These are phyloP conservation scores for Diloba caeruleocephala DNA, from an alignment of 2,888 invertebrate genomes.

Conservation along the genomic window DNA sequence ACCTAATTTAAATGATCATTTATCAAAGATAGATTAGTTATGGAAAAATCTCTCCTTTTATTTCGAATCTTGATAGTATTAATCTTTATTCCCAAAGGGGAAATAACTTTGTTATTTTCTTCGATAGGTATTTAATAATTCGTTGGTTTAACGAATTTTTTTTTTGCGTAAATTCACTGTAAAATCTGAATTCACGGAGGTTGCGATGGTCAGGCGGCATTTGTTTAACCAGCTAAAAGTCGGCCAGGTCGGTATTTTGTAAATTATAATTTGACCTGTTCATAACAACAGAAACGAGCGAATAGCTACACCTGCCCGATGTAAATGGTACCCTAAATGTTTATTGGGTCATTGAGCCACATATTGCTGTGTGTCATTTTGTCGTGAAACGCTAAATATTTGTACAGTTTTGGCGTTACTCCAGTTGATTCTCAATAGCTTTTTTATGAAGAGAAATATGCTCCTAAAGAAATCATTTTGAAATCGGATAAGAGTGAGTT, in stretches of 20 bases:
- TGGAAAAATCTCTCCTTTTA: conserved; percentile 27
- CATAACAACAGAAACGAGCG: conserved; percentile 22
- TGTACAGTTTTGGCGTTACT: conserved; percentile 9
- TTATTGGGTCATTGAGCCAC: conserved; percentile 37
- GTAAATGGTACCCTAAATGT: conserved; percentile 37
- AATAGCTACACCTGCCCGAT: conserved; percentile 41
- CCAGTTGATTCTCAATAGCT: conserved; percentile 15
- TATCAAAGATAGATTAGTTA: conserved; percentile 28
- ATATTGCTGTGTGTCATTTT: conserved; percentile 29
- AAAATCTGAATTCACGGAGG: not conserved
- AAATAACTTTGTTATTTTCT: conserved; percentile 30
- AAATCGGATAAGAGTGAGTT: no score
- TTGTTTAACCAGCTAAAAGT: not conserved
- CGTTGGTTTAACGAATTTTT: no score
- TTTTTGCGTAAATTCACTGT: no score
- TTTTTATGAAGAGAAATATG: no score
- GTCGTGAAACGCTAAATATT: conserved; percentile 20
- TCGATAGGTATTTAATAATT: conserved; percentile 25
- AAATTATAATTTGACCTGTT: conserved; percentile 35
- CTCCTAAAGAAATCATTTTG: no score
- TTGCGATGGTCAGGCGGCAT: conserved; percentile 1
- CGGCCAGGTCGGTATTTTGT: conserved; percentile 1
- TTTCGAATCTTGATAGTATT: conserved; percentile 31
- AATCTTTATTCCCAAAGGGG: conserved; percentile 29
- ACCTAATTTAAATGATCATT: conserved; percentile 20